These are phyloP conservation scores for Cancer borealis DNA, from an alignment of 2,888 invertebrate genomes.

Conservation along the genomic window DNA sequence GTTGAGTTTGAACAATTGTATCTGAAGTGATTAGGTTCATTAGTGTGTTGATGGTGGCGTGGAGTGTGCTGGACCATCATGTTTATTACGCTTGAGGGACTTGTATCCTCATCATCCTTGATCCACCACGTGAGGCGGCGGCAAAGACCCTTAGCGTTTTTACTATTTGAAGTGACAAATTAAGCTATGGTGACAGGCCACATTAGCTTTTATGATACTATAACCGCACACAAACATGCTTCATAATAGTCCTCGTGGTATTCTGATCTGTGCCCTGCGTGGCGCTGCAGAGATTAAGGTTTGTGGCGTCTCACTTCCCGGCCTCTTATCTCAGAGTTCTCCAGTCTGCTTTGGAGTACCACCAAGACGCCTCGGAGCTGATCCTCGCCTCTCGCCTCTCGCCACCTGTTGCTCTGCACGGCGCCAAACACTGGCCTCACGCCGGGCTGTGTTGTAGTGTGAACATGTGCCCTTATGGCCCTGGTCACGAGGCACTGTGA, in stretches of 20 bases:
- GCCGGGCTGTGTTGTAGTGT: neutral
- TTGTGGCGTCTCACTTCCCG: neutral
- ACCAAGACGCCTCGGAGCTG: neutral
- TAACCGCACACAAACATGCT: neutral
- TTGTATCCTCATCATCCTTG: neutral
- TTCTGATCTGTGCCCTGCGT: neutral
- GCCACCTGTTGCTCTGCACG: neutral
- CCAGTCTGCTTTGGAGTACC: constrained; percentile 15
- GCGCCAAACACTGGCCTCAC: neutral
- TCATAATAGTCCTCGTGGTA: neutral
- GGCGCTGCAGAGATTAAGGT: constrained; percentile 1
- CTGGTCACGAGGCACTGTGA: neutral
- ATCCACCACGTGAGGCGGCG: neutral
- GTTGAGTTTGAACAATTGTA: neutral
- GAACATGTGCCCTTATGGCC: neutral
- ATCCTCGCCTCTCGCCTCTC: neutral
- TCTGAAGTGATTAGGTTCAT: neutral
- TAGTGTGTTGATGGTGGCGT: neutral
- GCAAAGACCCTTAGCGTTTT: neutral
- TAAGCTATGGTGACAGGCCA: neutral
- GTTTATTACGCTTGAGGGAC: neutral
- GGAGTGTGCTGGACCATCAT: neutral
- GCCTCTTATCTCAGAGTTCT: neutral
- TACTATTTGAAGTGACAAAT: neutral
- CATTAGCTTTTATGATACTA: neutral